These are phyloP conservation scores for Ochotona princeps DNA, from an alignment of 2,113 vertebrate species.

Conservation along the genomic window DNA sequence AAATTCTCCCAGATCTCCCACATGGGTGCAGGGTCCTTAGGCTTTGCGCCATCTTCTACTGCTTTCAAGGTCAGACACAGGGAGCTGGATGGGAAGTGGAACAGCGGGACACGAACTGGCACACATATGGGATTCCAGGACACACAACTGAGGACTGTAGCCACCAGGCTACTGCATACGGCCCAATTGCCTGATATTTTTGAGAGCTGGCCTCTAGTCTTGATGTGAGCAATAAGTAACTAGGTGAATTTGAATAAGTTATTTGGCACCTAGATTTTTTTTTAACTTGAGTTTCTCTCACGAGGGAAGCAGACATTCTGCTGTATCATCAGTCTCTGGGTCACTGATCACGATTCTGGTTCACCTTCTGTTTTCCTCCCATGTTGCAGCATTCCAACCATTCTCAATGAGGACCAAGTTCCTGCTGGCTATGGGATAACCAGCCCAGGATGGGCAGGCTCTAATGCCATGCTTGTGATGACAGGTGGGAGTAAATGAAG, in stretches of 20 bases:
- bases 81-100: too few relatives aligned
- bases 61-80: too few relatives aligned
- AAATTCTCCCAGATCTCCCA: too few relatives aligned
- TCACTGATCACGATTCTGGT: background rate
- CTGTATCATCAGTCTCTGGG: too few relatives aligned
- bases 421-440: background rate
- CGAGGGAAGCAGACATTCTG: background rate
- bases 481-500: background rate
- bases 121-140: too few relatives aligned
- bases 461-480: too few relatives aligned
- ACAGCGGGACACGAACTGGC: too few relatives aligned
- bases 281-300: background rate
- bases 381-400: background rate
- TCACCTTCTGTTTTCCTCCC: background rate
- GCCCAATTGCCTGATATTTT: background rate
- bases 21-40: too few relatives aligned
- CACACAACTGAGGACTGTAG: too few relatives aligned
- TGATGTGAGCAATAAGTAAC: background rate
- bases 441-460: background rate
- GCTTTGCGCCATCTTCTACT: too few relatives aligned
- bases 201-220: background rate
- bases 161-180: too few relatives aligned
- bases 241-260: background rate
- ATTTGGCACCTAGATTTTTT: background rate
- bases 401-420: background rate